Base-by-base conservation (phyloP, 2,888 invertebrate species). In the Nomada fabriciana region DNA sequence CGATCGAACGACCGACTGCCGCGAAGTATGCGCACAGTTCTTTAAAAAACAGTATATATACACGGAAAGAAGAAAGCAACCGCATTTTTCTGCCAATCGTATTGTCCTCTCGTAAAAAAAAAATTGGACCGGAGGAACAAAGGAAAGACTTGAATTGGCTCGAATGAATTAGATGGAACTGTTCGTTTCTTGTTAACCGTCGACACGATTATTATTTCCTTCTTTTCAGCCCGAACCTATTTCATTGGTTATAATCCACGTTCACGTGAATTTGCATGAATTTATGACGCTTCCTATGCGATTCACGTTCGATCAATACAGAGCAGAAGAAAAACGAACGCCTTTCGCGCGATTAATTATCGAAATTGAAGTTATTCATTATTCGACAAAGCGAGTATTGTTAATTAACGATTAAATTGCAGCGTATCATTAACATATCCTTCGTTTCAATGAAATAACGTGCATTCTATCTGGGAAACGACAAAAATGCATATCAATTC, bases 21-120 rank as follows among this genome's bases (percentile, higher is more conserved):
- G 36, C 36, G 61, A 65, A 57, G 29, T 47, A 43, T 47, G 67
- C 53, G 50, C 43, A 68, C 63, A 55, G 57, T 57, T 25, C 82
- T 86, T 86, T 86, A 82, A 84, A 84, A 86, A 86, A 76, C 59
- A 86, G 84, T 36, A 36, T 1, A 9, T 29, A 29, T 29, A 29
- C 29, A 76, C 43, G 71, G 53, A n/a, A 2, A 0, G 13, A 57
- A 23, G 36, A 57, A 70, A n/a, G 47, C 15, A 29, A 60, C 18
- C 43, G 43, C 47, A 53, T 29, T 47, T 50, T 57, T 7, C 23
- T 18, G 9, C n/a, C 43, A 2, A 1, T 18, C 29, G 2, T 7
- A 36, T 7, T 36, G 36, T 36, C 36, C 36, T 9, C 7, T 36
- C 36, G 7, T 36, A 36, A 36, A 36, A 36, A 36, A 36, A 15